Conservation (phyloP, 1,140 invertebrate species). For the Meloidogyne exigua region DNA sequence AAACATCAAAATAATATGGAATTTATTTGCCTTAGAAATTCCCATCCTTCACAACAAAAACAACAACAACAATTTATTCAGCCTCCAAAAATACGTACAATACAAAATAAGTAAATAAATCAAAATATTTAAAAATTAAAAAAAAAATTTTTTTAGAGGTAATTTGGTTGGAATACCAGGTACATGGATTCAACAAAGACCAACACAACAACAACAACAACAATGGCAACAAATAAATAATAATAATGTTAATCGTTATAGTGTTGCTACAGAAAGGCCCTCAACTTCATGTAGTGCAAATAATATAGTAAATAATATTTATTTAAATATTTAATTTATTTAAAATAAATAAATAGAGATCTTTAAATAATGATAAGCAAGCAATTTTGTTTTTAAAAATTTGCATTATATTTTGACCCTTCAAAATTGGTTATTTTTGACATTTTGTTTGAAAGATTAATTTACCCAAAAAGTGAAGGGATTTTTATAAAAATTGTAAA, state of each 20-base stretch:
- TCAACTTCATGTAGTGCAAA: neutral
- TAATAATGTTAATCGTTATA: slow-evolving; percentile 3
- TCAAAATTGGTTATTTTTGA: neutral
- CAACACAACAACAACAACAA: neutral
- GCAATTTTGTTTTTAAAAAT: neutral
- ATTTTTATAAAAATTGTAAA: neutral
- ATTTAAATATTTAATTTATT: neutral
- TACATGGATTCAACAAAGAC: neutral
- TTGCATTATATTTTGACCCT: neutral
- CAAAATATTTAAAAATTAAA: neutral
- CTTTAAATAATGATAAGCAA: neutral
- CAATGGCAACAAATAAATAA: neutral
- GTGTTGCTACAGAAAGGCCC: neutral
- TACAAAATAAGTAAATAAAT: neutral
- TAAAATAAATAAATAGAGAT: slow-evolving; percentile 5
- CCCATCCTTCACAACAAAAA: neutral
- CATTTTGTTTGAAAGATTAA: neutral
- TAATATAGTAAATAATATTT: neutral
- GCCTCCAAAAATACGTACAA: neutral
- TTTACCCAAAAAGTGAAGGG: neutral
- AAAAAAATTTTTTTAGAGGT: no score
- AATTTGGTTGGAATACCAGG: neutral
- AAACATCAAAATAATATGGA: neutral
- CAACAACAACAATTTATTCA: neutral
- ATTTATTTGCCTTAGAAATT: neutral